Evolutionary conservation across 2,888 invertebrate species (phyloP), one percentile per base, ranked within the genome.

Genomic region (Neoitamus cyanurus): DNA sequence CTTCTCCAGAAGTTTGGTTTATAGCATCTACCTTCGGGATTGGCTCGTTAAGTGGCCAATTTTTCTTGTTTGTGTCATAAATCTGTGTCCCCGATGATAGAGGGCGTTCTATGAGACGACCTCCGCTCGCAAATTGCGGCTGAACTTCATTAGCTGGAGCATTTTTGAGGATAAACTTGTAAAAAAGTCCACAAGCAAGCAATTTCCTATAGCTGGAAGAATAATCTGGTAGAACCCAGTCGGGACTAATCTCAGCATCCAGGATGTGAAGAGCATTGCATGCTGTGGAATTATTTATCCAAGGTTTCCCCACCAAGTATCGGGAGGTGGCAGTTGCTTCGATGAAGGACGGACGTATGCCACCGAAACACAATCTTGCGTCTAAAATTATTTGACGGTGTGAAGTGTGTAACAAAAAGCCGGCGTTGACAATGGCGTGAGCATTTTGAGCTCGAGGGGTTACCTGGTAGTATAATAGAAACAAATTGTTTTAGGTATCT

Each of bases 21-120:
- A 94, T 88, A 0, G 94, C 94, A 90, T 95, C 95, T 20, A 95
- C 84, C 89, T 96, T 96, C 0, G 93, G 92, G 28, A 96, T 90
- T 0, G 96, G 94, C 88, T 96, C 92, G 86, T 94, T 94, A 46
- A 96, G 88, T 2, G 96, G 96, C 94, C 94, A 96, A 20, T 94
- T 88, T 58, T 91, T 92, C 88, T 93, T 92, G 87, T 95, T 93
- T 0, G 94, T 94, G 78, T 94, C 94, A 88, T 92, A 96, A 77
- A 92, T 92, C 89, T 95, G 95, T 7, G 91, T 92, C 1, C 94
- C 95, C 36, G 92, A 92, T 0, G 95, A 95, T 3, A 93, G 89
- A 1, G 91, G 92, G 58, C 96, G 92, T 85, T 93, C 92, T 25
- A 95, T 89, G 1, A 92, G 89, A 31, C 90, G 88, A 0, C 93